Conservation (phyloP, 2,113 vertebrate genomes). For the Lamprologus callipterus region DNA sequence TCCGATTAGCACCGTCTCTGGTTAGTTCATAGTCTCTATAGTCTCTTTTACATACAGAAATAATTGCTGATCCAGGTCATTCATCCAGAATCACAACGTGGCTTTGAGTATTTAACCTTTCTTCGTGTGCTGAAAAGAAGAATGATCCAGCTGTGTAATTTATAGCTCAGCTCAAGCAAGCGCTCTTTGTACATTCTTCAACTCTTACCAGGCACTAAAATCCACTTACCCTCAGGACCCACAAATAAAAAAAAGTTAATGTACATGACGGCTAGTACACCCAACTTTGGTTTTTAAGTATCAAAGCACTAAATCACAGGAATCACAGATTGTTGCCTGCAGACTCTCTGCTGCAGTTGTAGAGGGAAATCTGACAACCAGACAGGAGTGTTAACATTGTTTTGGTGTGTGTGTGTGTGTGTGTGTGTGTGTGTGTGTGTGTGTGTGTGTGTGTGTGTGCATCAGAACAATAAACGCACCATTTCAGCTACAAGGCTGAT, state of each 20-base stretch:
- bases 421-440: not conserved
- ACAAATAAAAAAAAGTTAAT: slow-evolving; percentile 5
- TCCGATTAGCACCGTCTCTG: not conserved
- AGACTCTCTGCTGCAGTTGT: not conserved
- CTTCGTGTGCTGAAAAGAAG: not conserved
- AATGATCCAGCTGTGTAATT: slow-evolving; percentile 6
- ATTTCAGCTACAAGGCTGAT: not conserved
- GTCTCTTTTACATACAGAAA: not conserved
- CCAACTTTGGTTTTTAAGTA: not conserved
- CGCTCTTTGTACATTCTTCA: not conserved
- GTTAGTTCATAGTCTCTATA: not conserved
- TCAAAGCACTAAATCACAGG: not conserved
- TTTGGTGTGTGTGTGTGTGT: not conserved
- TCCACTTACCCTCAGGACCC: not conserved
- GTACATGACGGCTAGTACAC: not conserved
- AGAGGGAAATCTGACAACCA: not conserved
- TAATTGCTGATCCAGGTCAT: not conserved
- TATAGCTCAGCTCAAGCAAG: not conserved
- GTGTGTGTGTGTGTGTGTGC: too few species aligned
- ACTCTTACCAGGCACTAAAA: not conserved
- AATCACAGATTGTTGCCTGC: not conserved
- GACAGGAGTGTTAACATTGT: not conserved
- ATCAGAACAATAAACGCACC: not conserved
- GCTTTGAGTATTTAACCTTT: not conserved
- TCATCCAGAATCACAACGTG: not conserved